A percentile compares a stretch with the other conserved stretches of the same genome.
These are phyloP conservation scores for Enteromius treurensis DNA, from an alignment of 2,797 vertebrate species.

Conservation along the genomic window DNA sequence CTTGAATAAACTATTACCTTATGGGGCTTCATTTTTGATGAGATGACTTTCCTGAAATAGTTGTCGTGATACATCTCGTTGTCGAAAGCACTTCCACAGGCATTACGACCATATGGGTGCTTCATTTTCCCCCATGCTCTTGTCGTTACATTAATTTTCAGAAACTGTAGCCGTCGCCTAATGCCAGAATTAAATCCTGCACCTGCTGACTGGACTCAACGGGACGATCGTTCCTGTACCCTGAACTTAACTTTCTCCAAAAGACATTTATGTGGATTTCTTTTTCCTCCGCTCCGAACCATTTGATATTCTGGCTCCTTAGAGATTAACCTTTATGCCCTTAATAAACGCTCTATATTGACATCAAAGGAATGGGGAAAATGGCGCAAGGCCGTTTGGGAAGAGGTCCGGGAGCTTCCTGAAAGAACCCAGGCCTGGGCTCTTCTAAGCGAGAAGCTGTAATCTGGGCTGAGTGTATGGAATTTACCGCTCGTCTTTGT, in stretches of 20 bases:
- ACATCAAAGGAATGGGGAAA: constrained; percentile 73
- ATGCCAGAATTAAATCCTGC: constrained; percentile 66
- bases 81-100: constrained; percentile 39
- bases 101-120: constrained; percentile 26
- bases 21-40: constrained; percentile 34
- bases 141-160: constrained; percentile 60
- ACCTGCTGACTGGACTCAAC: constrained; percentile 65
- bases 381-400: constrained; percentile 68
- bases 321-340: constrained; percentile 74
- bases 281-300: constrained; percentile 58
- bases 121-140: constrained; percentile 50
- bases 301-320: constrained; percentile 70
- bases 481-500: constrained; percentile 75
- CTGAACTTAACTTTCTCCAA: constrained; percentile 62
- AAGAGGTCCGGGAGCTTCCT: constrained; percentile 59
- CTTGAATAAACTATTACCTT: constrained; percentile 25
- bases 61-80: constrained; percentile 40
- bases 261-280: constrained; percentile 58
- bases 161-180: constrained; percentile 55
- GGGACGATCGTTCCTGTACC: constrained; percentile 52
- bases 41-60: constrained; percentile 47
- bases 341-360: constrained; percentile 75
- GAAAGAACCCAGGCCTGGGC: constrained; percentile 57
- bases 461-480: constrained; percentile 65
- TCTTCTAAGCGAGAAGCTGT: constrained; percentile 56